Evolutionary conservation across 2,797 vertebrate genomes (phyloP), one percentile per base, ranked within the genome.

Genomic region (Muscicapa striata): DNA sequence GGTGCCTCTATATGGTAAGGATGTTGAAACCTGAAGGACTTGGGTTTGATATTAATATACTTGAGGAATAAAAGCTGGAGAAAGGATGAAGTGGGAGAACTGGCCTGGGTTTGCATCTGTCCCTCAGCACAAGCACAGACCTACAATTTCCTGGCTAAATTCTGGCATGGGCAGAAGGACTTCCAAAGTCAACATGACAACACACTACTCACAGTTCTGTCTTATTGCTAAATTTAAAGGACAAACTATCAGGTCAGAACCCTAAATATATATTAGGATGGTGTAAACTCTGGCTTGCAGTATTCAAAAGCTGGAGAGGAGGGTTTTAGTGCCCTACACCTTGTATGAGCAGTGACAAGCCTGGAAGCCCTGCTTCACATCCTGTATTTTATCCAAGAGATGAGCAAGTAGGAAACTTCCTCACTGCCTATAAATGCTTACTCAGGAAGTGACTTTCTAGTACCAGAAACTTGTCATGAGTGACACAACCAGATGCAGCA

Each of bases 251-350:
- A 49, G 43, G 4, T 24, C 29, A 85, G 83, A 84, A 45, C 15
- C 12, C 18, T 36, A 59, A 76, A 61, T 36, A 18, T 3, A 2
- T 38, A 2, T 20, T 20, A 1, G 4, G 4, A 18, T 62, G 77
- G 24, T 76, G 22, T 29, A 51, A 54, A 57, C 34, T 49, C 32
- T 59, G 22, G 5, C 23, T 45, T 1, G 14, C 26, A 54, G 6
- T 30, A 54, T 22, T 68, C 34, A 41, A 45, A 85, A 38, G 6
- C 1, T 41, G 32, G 8, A 32, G 21, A 80, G 26, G 17, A 75
- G 2, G 4, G 2, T 27, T 36, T 79, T 17, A 40, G 22, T 30
- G 15, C 5, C 15, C 5, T 3, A 22, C 0, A 4, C 4, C 3
- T 11, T 49, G 5, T 5, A 18, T 9, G 14, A 75, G 12, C 19